Evolutionary conservation across 2,797 vertebrate species (phyloP), one percentile per base, ranked within the genome.

Genomic region (Mergus octosetaceus): DNA sequence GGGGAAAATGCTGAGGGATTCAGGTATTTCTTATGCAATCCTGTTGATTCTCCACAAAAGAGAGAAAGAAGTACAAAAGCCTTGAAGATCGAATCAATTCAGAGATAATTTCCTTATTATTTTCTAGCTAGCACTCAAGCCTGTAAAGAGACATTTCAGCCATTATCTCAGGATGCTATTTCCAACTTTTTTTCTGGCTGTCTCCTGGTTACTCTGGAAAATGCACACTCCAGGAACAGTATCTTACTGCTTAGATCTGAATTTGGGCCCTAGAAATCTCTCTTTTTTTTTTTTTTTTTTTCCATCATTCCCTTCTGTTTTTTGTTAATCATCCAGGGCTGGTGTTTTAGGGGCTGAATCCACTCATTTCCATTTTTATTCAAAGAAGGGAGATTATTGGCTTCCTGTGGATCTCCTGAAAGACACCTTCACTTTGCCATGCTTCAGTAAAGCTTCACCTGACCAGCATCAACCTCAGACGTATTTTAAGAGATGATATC

Each of bases 1-100:
- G n/a, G 32, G 93, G 64, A 96, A 96, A 87, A 39, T 53, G 45
- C 62, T 72, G 54, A 83, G 30, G 14, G 27, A 80, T 66, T 84
- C 58, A 58, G 68, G 25, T 65, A 92, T 89, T 87, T 83, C 70
- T 81, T 77, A 92, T 24, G 14, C 34, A 85, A 75, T 58, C 20
- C 20, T 61, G 57, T 77, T 77, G 74, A 64, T 72, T 82, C 65
- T 69, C 20, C 16, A 57, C 87, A 64, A 71, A 49, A 73, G 70
- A 43, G 39, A 45, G 14, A 3, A 90, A 76, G 57, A 90, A 74
- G 53, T 22, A 68, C n/a, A 83, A 71, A 87, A 77, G 49, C 41
- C 20, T 66, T 88, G 60, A 84, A 93, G 39, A 73, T 22, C 61
- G 60, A 73, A 90, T 70, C 47, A 88, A 86, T 76, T 66, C 66